Base-by-base conservation (phyloP, 2,888 invertebrate species). In the Zygaena filipendulae region DNA sequence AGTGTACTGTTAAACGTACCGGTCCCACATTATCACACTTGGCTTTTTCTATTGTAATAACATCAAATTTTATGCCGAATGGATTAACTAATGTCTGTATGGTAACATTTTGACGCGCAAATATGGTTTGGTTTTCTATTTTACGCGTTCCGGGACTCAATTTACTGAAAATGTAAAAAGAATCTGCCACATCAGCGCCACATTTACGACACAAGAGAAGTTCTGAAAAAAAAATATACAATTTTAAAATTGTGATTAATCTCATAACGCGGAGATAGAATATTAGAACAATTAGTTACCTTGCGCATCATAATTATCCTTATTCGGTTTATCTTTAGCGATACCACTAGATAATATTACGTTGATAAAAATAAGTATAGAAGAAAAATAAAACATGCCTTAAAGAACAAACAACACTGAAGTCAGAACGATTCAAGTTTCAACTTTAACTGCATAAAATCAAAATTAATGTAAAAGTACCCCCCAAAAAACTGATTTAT, bases 81-180 rank as follows among this genome's bases (percentile, higher is more conserved):
- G 84, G 82, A 48, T 84, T 84, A 7, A 74, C 59, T 38, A 85
- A 57, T 23, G 79, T 70, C 55, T 85, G 84, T 4, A 84, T 70
- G 16, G 81, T 71, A 18, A 84, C 64, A 53, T 79, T 74, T 31
- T 72, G 55, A 45, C 60, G 62, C 13, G 82, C 82, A 61, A 83
- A 84, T 36, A 84, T 38, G 32, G 81, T 79, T 43, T 77, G 70
- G 45, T 82, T 82, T 23, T 67, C 61, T 25, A 52, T 53, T 35
- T 70, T 66, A 19, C 50, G 46, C 27, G 83, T 72, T 19, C 79
- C 69, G 11, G 83, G 79, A 44, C 84, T 84, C 30, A 59, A 42
- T 48, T 81, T 72, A 44, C 59, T 80, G 27, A 80, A 64, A 39
- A 85, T 49, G 44, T 82, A 79, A 54, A 70, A 58, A 9, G 82